Conservation (phyloP, 2,113 vertebrate genomes). For the Lepidothrix coronata region DNA sequence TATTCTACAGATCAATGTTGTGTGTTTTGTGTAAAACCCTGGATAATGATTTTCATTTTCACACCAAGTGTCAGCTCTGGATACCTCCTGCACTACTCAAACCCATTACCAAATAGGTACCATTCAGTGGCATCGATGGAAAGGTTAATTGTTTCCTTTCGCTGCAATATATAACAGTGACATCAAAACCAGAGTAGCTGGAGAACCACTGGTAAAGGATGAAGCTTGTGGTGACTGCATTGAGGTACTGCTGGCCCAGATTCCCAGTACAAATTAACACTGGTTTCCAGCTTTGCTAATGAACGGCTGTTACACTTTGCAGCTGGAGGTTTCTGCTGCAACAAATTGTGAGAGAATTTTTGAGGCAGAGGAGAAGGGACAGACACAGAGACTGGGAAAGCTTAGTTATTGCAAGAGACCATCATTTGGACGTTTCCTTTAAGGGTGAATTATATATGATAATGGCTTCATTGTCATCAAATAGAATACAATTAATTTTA, state of each 20-base stretch:
- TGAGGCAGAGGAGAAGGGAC: background rate
- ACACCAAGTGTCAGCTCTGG: background rate
- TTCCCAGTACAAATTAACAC: conserved; percentile 42
- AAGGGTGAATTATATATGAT: conserved; percentile 79
- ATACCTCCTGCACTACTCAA: background rate
- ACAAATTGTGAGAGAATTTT: conserved; percentile 14
- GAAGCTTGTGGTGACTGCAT: background rate
- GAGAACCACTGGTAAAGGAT: conserved; percentile 3
- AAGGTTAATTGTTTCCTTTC: background rate
- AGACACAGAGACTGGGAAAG: conserved; percentile 1
- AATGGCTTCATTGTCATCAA: conserved; percentile 81
- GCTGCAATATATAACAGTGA: background rate
- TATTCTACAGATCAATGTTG: too few species aligned
- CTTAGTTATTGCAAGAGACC: conserved; percentile 16
- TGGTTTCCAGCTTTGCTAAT: conserved; percentile 48
- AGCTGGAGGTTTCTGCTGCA: conserved; percentile 53
- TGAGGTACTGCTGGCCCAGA: conserved; percentile 3
- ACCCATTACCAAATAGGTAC: background rate
- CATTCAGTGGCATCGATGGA: background rate
- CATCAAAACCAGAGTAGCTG: background rate
- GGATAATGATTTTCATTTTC: background rate
- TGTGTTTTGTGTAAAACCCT: background rate
- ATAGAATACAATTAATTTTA: conserved; percentile 86
- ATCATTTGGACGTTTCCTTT: conserved; percentile 72
- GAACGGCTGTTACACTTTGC: conserved; percentile 25